Evolutionary conservation across 2,113 vertebrate species (phyloP).

Genomic region (Embiotoca jacksoni): DNA sequence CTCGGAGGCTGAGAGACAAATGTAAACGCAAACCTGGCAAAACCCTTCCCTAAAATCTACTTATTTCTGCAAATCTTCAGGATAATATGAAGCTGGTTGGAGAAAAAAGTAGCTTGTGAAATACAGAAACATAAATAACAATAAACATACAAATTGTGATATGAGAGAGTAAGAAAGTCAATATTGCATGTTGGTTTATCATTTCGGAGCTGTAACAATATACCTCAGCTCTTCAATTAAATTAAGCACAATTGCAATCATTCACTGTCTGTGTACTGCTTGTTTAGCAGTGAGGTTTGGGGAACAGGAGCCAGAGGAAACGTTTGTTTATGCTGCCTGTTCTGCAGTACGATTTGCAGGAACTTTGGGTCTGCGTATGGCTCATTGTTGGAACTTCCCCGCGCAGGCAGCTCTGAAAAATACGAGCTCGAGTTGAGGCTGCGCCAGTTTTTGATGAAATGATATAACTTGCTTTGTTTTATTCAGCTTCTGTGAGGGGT

Average conservation of each 20-base stretch:
- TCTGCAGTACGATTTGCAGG: slow-evolving; percentile 60
- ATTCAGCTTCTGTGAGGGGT: background rate
- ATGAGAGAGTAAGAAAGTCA: too few relatives aligned
- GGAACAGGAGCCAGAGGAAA: slow-evolving; percentile 69
- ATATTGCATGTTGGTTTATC: too few relatives aligned
- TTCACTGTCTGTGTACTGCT: slow-evolving; percentile 29
- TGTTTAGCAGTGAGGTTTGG: background rate
- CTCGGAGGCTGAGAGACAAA: slow-evolving; percentile 14
- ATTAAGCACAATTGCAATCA: background rate
- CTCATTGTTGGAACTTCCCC: slow-evolving; percentile 79
- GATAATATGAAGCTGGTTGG: background rate
- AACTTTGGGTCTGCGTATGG: slow-evolving; percentile 52
- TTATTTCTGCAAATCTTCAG: slow-evolving; percentile 15
- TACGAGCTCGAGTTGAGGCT: slow-evolving; percentile 61
- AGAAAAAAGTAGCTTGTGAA: too few relatives aligned
- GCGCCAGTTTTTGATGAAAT: slow-evolving; percentile 48
- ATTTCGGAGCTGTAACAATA: too few relatives aligned
- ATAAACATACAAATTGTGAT: too few relatives aligned
- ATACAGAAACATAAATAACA: too few relatives aligned
- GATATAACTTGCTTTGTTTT: slow-evolving; percentile 36
- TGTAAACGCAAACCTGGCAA: slow-evolving; percentile 2
- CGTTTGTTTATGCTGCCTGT: slow-evolving; percentile 72
- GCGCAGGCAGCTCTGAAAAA: slow-evolving; percentile 60
- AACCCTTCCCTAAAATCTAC: background rate
- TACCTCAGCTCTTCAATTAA: background rate